Evolutionary conservation across 2,113 vertebrate genomes (phyloP).

Genomic region (Takifugu bimaculatus): DNA sequence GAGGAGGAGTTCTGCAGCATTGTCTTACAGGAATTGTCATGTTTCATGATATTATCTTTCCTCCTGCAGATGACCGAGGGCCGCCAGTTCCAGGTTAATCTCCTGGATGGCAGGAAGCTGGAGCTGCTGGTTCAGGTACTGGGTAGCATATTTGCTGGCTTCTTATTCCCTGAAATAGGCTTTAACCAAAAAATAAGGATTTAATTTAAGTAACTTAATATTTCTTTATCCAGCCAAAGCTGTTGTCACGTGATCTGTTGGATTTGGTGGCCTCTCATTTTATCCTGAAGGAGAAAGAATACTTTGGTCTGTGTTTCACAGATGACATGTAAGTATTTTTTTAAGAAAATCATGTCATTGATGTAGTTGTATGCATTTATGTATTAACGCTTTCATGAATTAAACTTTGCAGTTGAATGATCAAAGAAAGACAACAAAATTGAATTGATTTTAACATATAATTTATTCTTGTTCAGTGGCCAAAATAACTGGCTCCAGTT

Average conservation of each 20-base stretch:
- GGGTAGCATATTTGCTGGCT: neutral
- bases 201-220: neutral
- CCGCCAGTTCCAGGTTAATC: constrained; percentile 88
- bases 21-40: constrained; percentile 4
- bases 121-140: constrained; percentile 96
- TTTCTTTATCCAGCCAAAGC: constrained; percentile 83
- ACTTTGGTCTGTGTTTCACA: constrained; percentile 91
- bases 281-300: constrained; percentile 97
- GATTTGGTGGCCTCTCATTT: constrained; percentile 97
- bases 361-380: neutral
- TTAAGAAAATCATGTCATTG: too few species aligned
- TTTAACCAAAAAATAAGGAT: too few species aligned
- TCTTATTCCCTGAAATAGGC: too few species aligned
- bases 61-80: constrained; percentile 92
- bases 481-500: constrained; percentile 94
- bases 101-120: constrained; percentile 91
- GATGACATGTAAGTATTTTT: constrained; percentile 86
- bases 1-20: constrained; percentile 3
- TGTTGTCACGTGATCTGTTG: constrained; percentile 89
- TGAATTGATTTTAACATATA: neutral
- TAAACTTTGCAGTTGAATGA: neutral
- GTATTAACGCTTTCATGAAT: constrained; percentile 5
- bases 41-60: constrained; percentile 34
- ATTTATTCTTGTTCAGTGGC: constrained; percentile 75
- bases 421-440: neutral